These are phyloP conservation scores for Hyposmocoma kahamanoa DNA, from an alignment of 1,140 invertebrate species.

Conservation along the genomic window DNA sequence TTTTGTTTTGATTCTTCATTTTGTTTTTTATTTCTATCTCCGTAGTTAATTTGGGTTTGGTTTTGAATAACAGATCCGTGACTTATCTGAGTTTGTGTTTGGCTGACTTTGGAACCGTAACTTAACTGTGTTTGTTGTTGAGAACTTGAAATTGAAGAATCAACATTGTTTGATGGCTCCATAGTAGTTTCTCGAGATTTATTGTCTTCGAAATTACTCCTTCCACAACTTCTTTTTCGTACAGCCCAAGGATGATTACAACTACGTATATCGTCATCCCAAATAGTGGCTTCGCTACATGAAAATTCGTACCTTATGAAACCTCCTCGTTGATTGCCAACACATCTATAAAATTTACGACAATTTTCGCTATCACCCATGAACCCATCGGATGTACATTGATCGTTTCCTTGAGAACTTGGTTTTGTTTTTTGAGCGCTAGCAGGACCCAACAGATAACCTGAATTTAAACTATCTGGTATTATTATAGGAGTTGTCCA, in stretches of 20 bases:
- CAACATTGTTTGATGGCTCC: not conserved
- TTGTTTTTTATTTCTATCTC: conserved; percentile 17
- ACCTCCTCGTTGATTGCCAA: conserved; percentile 74
- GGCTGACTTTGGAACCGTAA: conserved; percentile 22
- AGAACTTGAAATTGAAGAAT: conserved; percentile 10
- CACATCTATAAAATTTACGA: conserved; percentile 85
- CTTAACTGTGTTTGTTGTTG: conserved; percentile 24
- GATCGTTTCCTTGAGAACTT: conserved; percentile 16
- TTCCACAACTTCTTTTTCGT: conserved; percentile 42
- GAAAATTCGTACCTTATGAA: conserved; percentile 80
- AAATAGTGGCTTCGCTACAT: conserved; percentile 82
- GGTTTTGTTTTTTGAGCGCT: too few relatives aligned
- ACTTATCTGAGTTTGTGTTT: conserved; percentile 27
- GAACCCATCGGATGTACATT: conserved; percentile 76
- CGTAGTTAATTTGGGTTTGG: conserved; percentile 30
- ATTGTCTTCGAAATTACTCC: conserved; percentile 11
- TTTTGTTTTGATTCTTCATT: conserved; percentile 15
- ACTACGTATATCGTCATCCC: conserved; percentile 78
- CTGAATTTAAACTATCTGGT: too few relatives aligned
- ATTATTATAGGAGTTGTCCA: not conserved
- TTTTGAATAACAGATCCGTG: conserved; percentile 21
- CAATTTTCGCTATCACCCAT: conserved; percentile 81
- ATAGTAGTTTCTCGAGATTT: conserved; percentile 2
- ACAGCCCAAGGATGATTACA: conserved; percentile 81
- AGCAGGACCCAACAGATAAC: too few relatives aligned